Percentiles rank a stretch among this genome's conserved stretches.
phyloP scores from a whole-genome alignment of 2,113 vertebrate genomes.

The Emydura subglobosa region DNA sequence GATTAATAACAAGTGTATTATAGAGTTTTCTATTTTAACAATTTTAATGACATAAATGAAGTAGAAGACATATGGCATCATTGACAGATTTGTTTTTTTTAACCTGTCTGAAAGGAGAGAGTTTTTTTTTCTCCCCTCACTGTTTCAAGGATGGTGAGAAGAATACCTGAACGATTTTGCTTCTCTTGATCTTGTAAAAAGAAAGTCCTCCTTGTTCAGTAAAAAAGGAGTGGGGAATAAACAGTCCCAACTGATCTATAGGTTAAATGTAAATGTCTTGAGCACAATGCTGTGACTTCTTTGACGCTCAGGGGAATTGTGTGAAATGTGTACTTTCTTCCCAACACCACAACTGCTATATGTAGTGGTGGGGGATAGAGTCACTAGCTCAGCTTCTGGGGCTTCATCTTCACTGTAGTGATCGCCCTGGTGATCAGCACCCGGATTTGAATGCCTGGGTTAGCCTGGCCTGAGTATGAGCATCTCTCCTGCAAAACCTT shows the following conservation, averaged over 20 bases:
- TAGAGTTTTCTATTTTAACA: background rate
- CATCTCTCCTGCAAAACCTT: background rate
- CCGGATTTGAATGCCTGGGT: background rate
- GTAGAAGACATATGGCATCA: background rate
- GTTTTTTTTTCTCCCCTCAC: background rate
- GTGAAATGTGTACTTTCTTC: conserved; percentile 9
- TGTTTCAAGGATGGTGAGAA: background rate
- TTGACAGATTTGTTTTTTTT: background rate
- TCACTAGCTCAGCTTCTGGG: background rate
- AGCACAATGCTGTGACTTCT: background rate
- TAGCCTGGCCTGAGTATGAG: background rate
- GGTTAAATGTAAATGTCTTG: background rate
- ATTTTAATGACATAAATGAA: background rate
- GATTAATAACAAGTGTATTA: background rate
- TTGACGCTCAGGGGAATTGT: background rate
- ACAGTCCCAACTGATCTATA: background rate
- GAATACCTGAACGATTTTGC: background rate
- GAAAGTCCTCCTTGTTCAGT: background rate
- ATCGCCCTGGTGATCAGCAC: background rate
- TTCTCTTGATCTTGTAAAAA: background rate
- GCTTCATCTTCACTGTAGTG: background rate
- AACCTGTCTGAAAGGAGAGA: background rate
- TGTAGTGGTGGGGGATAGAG: background rate
- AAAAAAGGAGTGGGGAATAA: background rate
- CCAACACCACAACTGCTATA: background rate